A percentile compares a stretch with the other conserved stretches of the same genome.
These are phyloP conservation scores for Subacronicta megacephala DNA, from an alignment of 2,888 invertebrate species.

Conservation along the genomic window DNA sequence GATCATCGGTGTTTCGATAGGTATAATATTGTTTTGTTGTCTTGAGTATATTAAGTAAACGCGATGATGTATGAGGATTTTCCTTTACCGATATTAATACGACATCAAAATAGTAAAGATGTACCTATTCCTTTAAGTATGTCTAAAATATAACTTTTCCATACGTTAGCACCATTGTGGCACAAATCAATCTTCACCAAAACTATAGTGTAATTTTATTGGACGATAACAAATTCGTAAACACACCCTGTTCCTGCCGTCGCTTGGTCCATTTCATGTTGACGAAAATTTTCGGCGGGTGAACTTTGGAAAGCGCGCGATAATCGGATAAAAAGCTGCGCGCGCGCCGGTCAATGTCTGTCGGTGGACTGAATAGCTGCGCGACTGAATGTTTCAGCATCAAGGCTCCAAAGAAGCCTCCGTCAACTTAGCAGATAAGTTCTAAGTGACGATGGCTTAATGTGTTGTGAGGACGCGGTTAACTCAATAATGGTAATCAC, in stretches of 20 bases:
- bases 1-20: no score
- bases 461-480: constrained; percentile 48
- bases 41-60: no score
- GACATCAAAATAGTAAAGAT: no score
- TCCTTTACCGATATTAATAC: no score
- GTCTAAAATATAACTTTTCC: background rate
- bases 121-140: no score
- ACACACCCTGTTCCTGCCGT: constrained; percentile 41
- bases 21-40: no score
- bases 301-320: constrained; percentile 40
- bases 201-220: background rate
- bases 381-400: constrained; percentile 58
- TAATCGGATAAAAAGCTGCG: constrained; percentile 45
- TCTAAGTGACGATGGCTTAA: constrained; percentile 59
- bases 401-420: constrained; percentile 62
- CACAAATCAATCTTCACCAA: background rate
- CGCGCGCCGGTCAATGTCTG: constrained; percentile 64
- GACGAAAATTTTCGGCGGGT: constrained; percentile 9
- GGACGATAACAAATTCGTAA: constrained; percentile 3
- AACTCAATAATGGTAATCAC: constrained; percentile 35
- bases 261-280: constrained; percentile 29
- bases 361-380: constrained; percentile 61
- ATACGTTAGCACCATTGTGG: background rate
- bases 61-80: no score
- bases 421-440: constrained; percentile 57